Conservation (phyloP, 2,888 invertebrate species). For the Rotaria sp. region DNA sequence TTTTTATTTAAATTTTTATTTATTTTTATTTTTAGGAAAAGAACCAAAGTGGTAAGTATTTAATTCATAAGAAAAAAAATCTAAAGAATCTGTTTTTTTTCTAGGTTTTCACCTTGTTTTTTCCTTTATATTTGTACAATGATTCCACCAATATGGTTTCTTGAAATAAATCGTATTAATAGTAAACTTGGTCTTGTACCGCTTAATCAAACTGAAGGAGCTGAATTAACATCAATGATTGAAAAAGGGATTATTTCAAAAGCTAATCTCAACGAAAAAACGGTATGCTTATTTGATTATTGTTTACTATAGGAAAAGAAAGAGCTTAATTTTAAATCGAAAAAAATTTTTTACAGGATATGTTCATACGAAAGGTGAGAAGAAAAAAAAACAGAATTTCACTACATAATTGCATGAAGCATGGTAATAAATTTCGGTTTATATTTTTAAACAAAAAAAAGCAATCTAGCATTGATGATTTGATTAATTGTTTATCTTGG, state of each 20-base stretch:
- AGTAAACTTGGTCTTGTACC: neutral
- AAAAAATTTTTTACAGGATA: too few relatives aligned
- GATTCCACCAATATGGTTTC: conserved; percentile 47
- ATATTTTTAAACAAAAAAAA: too few relatives aligned
- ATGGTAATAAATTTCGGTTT: too few relatives aligned
- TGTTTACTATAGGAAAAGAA: too few relatives aligned
- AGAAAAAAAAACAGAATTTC: too few relatives aligned
- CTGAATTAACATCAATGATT: neutral
- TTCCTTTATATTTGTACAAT: conserved; percentile 46
- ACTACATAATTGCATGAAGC: too few relatives aligned
- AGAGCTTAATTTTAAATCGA: too few relatives aligned
- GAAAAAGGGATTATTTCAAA: neutral
- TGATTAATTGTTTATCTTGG: too few relatives aligned
- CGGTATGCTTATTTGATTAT: neutral
- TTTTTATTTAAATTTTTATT: neutral
- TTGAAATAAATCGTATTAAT: conserved; percentile 44
- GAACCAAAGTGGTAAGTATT: conserved; percentile 40
- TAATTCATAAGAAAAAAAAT: neutral
- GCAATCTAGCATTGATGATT: too few relatives aligned
- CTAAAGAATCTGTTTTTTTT: neutral
- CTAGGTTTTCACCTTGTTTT: conserved; percentile 47
- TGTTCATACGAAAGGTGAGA: too few relatives aligned
- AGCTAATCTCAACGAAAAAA: neutral
- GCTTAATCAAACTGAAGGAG: neutral
- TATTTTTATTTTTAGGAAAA: neutral